Conservation (phyloP, 1,140 invertebrate genomes). For the Aethina tumida region DNA sequence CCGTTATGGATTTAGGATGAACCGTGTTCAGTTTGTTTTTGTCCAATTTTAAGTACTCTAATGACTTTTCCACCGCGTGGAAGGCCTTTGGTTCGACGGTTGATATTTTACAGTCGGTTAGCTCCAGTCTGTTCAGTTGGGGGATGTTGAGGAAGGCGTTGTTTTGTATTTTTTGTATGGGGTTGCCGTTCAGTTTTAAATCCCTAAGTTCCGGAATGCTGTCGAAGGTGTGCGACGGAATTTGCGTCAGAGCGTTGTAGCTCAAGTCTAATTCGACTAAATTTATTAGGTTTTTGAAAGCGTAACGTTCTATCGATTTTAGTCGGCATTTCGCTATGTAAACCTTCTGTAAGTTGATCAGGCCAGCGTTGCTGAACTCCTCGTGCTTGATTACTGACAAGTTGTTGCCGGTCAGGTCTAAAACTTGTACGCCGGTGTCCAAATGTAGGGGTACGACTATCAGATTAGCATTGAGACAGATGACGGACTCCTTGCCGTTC, state of each 20-base stretch:
- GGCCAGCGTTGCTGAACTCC: constrained; percentile 57
- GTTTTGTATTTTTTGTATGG: constrained; percentile 54
- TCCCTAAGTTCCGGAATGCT: constrained; percentile 65
- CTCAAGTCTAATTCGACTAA: constrained; percentile 71
- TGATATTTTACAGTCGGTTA: constrained; percentile 57
- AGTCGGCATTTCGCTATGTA: constrained; percentile 56
- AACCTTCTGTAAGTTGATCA: constrained; percentile 70
- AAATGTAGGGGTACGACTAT: constrained; percentile 55
- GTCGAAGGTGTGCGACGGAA: constrained; percentile 61
- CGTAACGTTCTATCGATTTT: constrained; percentile 49
- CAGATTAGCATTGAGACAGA: constrained; percentile 62
- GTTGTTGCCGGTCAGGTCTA: constrained; percentile 64
- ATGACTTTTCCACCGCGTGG: constrained; percentile 52
- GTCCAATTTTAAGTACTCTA: constrained; percentile 68
- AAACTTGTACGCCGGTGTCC: constrained; percentile 64
- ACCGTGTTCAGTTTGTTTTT: constrained; percentile 60
- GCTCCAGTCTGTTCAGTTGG: constrained; percentile 60
- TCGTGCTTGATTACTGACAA: constrained; percentile 54
- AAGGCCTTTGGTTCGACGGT: constrained; percentile 60
- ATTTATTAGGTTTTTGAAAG: constrained; percentile 60
- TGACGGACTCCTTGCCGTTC: constrained; percentile 70
- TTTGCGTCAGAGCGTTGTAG: constrained; percentile 51
- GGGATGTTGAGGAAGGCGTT: constrained; percentile 58
- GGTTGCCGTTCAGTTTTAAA: constrained; percentile 60
- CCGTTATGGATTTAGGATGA: constrained; percentile 50